Conservation (phyloP, 1,140 invertebrate species). For the Pristionchus pacificus region DNA sequence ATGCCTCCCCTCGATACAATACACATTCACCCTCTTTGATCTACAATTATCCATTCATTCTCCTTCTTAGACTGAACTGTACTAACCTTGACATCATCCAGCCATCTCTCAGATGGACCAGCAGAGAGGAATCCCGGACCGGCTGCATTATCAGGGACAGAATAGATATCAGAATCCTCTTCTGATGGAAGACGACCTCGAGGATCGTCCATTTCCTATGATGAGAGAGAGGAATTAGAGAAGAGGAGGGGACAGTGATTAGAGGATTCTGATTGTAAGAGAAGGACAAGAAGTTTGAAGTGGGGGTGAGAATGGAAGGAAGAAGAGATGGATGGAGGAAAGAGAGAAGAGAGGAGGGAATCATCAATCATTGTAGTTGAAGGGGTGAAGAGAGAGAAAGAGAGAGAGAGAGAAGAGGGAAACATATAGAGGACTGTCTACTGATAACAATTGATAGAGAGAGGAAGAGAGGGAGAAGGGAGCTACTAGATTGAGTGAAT, state of each 20-base stretch:
- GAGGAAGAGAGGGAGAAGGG: not conserved
- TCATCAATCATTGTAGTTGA: not conserved
- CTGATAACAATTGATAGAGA: too few species aligned
- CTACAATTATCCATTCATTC: slow-evolving; percentile 4
- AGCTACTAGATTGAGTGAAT: not conserved
- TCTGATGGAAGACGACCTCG: slow-evolving; percentile 33
- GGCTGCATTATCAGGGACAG: slow-evolving; percentile 29
- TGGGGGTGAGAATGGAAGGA: not conserved
- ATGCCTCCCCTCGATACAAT: slow-evolving; percentile 34
- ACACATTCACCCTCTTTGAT: slow-evolving; percentile 35
- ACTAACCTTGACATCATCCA: slow-evolving; percentile 30
- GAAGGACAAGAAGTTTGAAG: too few species aligned
- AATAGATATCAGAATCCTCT: slow-evolving; percentile 33
- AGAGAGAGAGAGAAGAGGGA: not conserved
- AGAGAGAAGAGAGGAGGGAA: slow-evolving; percentile 8
- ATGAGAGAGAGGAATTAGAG: not conserved
- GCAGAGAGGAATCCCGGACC: slow-evolving; percentile 26
- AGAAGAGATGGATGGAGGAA: not conserved
- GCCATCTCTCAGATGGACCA: slow-evolving; percentile 27
- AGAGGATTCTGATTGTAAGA: not conserved
- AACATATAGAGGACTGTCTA: too few species aligned
- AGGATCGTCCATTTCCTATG: slow-evolving; percentile 27
- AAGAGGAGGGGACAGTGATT: not conserved
- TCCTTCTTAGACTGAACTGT: not conserved
- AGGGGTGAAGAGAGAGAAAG: not conserved